Conservation (phyloP, 2,888 invertebrate genomes). For the Plagodis dolabraria region DNA sequence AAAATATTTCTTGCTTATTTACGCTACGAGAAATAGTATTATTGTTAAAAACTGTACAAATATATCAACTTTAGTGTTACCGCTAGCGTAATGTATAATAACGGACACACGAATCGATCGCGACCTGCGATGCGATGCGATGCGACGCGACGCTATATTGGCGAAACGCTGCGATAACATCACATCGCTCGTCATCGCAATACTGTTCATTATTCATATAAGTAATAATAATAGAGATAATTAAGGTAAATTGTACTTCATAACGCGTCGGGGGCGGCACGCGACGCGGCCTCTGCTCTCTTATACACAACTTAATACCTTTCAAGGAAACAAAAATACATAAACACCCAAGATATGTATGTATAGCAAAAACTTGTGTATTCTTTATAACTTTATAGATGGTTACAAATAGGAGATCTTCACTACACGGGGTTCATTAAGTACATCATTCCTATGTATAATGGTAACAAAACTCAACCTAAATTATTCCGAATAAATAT, state of each 20-base stretch:
- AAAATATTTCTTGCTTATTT: constrained; percentile 81
- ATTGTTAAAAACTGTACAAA: constrained; percentile 84
- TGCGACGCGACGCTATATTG: constrained; percentile 1
- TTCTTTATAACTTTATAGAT: not conserved
- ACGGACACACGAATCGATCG: constrained; percentile 38
- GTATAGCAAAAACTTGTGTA: too few relatives aligned
- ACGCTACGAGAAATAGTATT: constrained; percentile 76
- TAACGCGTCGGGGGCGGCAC: constrained; percentile 47
- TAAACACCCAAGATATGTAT: too few relatives aligned
- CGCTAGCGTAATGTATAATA: constrained; percentile 61
- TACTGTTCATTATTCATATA: constrained; percentile 48
- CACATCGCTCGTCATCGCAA: constrained; percentile 55
- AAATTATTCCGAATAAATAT: not conserved
- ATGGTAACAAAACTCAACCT: constrained; percentile 1
- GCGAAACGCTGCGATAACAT: too few relatives aligned
- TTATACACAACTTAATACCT: too few relatives aligned
- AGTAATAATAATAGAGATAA: constrained; percentile 55
- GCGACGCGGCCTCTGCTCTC: not conserved
- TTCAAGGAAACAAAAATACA: too few relatives aligned
- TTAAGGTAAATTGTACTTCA: constrained; percentile 71
- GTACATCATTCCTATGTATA: not conserved
- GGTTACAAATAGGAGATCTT: not conserved
- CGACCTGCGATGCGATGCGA: constrained; percentile 1
- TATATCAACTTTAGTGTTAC: constrained; percentile 67
- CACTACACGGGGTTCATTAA: not conserved